Percentiles rank a stretch among this genome's conserved stretches.
phyloP scores from a whole-genome alignment of 2,797 vertebrate genomes.

The Pangasius sanitwongsei region DNA sequence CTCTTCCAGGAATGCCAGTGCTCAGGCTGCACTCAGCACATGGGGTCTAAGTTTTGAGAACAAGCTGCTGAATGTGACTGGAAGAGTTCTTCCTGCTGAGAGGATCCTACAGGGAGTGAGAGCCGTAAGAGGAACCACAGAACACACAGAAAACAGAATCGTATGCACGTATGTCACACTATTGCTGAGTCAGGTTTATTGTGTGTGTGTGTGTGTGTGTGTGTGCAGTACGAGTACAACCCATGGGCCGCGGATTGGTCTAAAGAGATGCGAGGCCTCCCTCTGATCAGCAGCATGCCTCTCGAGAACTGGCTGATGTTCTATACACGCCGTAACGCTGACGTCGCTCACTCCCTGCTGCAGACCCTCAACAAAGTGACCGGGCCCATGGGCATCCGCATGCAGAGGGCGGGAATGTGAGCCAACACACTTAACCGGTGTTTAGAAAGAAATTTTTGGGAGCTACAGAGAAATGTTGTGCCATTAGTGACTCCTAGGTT shows the following conservation, averaged over 20 bases:
- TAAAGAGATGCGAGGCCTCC: constrained; percentile 83
- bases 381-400: constrained; percentile 79
- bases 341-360: constrained; percentile 77
- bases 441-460: neutral
- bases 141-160: too few relatives aligned
- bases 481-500: neutral
- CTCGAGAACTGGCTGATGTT: constrained; percentile 88
- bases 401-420: constrained; percentile 83
- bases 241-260: constrained; percentile 85
- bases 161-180: neutral
- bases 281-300: constrained; percentile 76
- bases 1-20: constrained; percentile 76
- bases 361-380: constrained; percentile 84
- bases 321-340: constrained; percentile 77
- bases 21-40: constrained; percentile 82
- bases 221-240: constrained; percentile 82
- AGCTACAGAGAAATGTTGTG: neutral
- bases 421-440: constrained; percentile 48
- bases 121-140: constrained; percentile 69
- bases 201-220: neutral
- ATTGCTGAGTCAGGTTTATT: neutral
- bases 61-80: constrained; percentile 78
- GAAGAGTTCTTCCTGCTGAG: constrained; percentile 85
- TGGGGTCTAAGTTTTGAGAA: constrained; percentile 92
- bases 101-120: constrained; percentile 83